Evolutionary conservation across 2,888 invertebrate species (phyloP).

Genomic region (Crossocerus cetratus): DNA sequence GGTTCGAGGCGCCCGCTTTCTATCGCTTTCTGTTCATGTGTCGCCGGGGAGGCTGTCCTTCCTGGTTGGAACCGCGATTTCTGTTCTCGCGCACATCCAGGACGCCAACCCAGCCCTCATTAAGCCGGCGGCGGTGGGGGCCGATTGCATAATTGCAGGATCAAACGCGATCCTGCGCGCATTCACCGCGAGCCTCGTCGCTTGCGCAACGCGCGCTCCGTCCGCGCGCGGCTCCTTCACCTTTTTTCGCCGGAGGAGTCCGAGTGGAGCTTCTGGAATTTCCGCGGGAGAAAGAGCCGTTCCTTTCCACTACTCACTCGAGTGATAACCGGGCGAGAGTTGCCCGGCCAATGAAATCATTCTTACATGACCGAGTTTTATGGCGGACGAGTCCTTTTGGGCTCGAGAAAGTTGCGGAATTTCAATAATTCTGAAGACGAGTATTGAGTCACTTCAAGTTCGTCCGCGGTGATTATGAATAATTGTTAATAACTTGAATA

Average conservation of each 20-base stretch:
- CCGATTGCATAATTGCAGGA: conserved; percentile 46
- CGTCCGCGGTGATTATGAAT: too few species aligned
- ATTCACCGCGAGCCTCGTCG: conserved; percentile 37
- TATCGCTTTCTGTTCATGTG: neutral
- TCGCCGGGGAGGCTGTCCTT: conserved; percentile 10
- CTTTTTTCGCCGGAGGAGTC: conserved; percentile 21
- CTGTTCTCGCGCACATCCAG: neutral
- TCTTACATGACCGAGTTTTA: too few species aligned
- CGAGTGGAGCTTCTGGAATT: conserved; percentile 27
- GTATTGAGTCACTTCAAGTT: too few species aligned
- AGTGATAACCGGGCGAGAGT: too few species aligned
- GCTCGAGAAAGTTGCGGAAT: too few species aligned
- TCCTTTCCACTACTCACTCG: conserved; percentile 11
- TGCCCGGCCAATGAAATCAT: too few species aligned
- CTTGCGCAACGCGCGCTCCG: conserved; percentile 31
- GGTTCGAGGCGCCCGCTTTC: conserved; percentile 19
- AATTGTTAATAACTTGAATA: too few species aligned
- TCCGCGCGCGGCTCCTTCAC: conserved; percentile 49
- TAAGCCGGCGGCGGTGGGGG: conserved; percentile 8
- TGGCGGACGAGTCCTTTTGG: too few species aligned
- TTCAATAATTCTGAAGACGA: too few species aligned
- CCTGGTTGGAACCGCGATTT: conserved; percentile 2
- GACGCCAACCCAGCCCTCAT: conserved; percentile 21
- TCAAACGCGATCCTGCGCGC: conserved; percentile 33
- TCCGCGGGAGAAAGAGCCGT: conserved; percentile 22